Evolutionary conservation across 2,888 invertebrate species (phyloP), one percentile per base, ranked within the genome.

Genomic region (Frankliniella fusca): DNA sequence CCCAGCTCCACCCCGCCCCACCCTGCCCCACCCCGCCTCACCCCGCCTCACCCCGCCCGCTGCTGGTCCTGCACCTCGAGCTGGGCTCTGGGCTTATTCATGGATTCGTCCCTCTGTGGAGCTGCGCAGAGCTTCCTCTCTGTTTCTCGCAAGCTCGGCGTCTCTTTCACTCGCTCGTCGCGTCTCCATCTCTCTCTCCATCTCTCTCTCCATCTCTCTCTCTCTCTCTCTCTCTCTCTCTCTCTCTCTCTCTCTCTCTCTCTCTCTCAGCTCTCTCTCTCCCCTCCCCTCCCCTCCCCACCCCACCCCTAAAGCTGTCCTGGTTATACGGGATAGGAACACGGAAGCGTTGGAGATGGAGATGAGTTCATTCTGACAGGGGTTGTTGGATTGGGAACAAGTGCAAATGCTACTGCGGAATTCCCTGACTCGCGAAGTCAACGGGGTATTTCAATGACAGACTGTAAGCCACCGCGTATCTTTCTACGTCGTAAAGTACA

Each of bases 141-240:
- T 76, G 23, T 23, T 27, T 23, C 27, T 76, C 54, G 15, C 54
- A 20, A 15, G 15, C 54, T 54, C 70, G 27, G 9, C 12, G 12
- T 76, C 70, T 70, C 70, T 70, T n/a, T 65, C 65, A 3, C 65
- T 54, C 54, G 2, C 2, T 7, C 54, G 12, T 8, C 18, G 15
- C 18, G 15, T 54, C 54, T 50, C 50, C 15, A 9, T 50, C 65
- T 20, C 65, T 20, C 65, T 20, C 65, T 20, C 65, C 20, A 11
- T 20, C 65, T 65, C 65, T 65, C 65, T 65, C 65, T 65, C 65
- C 20, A 11, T 65, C 65, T 65, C 65, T 65, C 65, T 65, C 65
- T 65, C 65, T 65, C 65, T 65, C 65, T 65, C 65, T 65, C 65
- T 65, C 65, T 65, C 65, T 65, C 65, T 65, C 65, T 65, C 65